Evolutionary conservation across 2,888 invertebrate species (phyloP).

Genomic region (Phaonia tiefii): DNA sequence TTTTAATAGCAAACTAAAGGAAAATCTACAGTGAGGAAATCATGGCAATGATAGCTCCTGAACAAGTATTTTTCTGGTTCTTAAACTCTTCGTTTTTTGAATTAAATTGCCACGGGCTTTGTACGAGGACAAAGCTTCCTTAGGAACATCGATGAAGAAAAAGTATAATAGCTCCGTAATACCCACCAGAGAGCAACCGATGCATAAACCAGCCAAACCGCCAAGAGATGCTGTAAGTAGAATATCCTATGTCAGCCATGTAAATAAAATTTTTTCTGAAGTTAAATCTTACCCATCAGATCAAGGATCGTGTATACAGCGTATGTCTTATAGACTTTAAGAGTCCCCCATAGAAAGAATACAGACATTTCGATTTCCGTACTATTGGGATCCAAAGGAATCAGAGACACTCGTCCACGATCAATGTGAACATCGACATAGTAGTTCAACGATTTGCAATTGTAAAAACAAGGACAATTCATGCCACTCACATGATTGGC

Average conservation of each 20-base stretch:
- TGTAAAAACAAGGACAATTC: constrained; percentile 75
- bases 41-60: neutral
- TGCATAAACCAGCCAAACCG: constrained; percentile 81
- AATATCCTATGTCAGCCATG: no score
- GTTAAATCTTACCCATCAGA: constrained; percentile 77
- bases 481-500: constrained; percentile 70
- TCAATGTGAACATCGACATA: constrained; percentile 69
- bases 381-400: constrained; percentile 57
- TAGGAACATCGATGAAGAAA: constrained; percentile 72
- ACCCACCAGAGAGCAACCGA: constrained; percentile 81
- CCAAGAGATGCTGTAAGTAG: constrained; percentile 80
- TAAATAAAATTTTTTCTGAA: neutral
- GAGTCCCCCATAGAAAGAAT: constrained; percentile 75
- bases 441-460: constrained; percentile 75
- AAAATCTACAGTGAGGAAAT: no score
- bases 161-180: constrained; percentile 80
- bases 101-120: neutral
- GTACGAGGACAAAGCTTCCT: constrained; percentile 41
- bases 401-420: constrained; percentile 56
- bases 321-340: constrained; percentile 79
- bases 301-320: constrained; percentile 80
- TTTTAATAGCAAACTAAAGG: neutral
- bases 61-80: neutral
- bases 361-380: constrained; percentile 76
- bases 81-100: neutral